A percentile compares a stretch with the other conserved stretches of the same genome.
Conservation (phyloP, 1,140 invertebrate species). For the Schlechtendalia chinensis region DNA sequence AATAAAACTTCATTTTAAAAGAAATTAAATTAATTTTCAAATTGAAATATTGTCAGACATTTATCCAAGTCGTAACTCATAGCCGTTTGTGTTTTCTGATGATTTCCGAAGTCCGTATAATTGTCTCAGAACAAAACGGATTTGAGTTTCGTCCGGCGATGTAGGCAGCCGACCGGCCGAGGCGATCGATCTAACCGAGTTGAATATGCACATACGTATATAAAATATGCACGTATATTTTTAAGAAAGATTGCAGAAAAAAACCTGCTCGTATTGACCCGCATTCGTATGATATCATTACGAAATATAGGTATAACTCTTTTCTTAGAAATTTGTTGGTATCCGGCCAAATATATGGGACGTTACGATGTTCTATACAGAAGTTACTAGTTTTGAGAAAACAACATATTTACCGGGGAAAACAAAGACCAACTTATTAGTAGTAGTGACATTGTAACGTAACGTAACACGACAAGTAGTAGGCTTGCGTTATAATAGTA, state of each 20-base stretch:
- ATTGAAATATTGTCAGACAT: too few relatives aligned
- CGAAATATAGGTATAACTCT: background rate
- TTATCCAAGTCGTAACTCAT: too few relatives aligned
- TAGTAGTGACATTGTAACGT: too few relatives aligned
- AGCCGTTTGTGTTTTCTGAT: too few relatives aligned
- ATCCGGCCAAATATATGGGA: slow-evolving; percentile 1
- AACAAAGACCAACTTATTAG: too few relatives aligned
- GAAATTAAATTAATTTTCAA: too few relatives aligned
- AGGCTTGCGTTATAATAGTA: too few relatives aligned
- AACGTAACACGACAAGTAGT: too few relatives aligned
- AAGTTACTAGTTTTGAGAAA: background rate
- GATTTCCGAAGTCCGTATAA: background rate
- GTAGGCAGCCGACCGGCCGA: background rate
- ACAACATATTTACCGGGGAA: background rate
- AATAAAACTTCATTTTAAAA: too few relatives aligned
- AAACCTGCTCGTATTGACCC: slow-evolving; percentile 22
- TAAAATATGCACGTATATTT: background rate
- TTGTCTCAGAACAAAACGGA: background rate
- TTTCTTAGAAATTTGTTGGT: slow-evolving; percentile 13
- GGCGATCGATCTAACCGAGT: too few relatives aligned
- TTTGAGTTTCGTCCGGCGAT: too few relatives aligned
- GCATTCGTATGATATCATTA: slow-evolving; percentile 22
- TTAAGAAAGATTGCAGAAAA: background rate
- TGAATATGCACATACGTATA: too few relatives aligned
- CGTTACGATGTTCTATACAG: background rate